Evolutionary conservation across 1,140 invertebrate genomes (phyloP).

Genomic region (Drosophila seguyi): DNA sequence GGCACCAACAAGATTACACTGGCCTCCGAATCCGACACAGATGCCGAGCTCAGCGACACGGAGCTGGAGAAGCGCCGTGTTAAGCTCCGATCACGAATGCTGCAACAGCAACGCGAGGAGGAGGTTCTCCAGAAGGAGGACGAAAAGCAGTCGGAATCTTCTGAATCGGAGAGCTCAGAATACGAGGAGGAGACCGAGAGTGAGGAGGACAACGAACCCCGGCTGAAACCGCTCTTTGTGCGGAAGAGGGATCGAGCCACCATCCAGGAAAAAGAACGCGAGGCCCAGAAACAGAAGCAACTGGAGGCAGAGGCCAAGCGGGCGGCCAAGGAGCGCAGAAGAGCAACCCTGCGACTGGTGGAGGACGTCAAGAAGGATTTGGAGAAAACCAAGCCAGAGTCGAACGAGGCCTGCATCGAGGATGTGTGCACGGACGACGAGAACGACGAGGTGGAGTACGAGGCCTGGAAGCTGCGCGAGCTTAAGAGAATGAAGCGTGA

Average conservation of each 20-base stretch:
- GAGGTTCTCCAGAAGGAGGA: slow-evolving; percentile 88
- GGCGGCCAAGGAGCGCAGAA: slow-evolving; percentile 92
- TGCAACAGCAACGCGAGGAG: slow-evolving; percentile 89
- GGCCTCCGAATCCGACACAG: slow-evolving; percentile 89
- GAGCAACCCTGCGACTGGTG: slow-evolving; percentile 95
- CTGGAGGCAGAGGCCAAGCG: slow-evolving; percentile 91
- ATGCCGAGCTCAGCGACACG: slow-evolving; percentile 90
- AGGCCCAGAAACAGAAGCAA: slow-evolving; percentile 93
- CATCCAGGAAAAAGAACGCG: slow-evolving; percentile 96
- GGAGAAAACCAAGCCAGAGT: slow-evolving; percentile 86
- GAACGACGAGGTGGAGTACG: slow-evolving; percentile 98
- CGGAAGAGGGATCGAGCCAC: slow-evolving; percentile 97
- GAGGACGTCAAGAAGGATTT: slow-evolving; percentile 94
- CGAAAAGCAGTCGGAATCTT: slow-evolving; percentile 92
- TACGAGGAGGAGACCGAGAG: slow-evolving; percentile 91
- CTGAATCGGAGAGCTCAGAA: slow-evolving; percentile 89
- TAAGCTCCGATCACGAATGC: slow-evolving; percentile 89
- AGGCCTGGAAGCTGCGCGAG: slow-evolving; percentile 98
- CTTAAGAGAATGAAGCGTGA: slow-evolving; percentile 98
- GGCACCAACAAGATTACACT: slow-evolving; percentile 85
- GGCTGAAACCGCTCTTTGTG: slow-evolving; percentile 99
- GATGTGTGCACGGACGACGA: slow-evolving; percentile 99
- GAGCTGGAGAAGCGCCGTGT: slow-evolving; percentile 93
- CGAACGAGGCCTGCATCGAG: slow-evolving; percentile 90
- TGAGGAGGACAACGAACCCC: slow-evolving; percentile 89